Base-by-base conservation (phyloP, 2,888 invertebrate species). In the Mythimna vitellina region DNA sequence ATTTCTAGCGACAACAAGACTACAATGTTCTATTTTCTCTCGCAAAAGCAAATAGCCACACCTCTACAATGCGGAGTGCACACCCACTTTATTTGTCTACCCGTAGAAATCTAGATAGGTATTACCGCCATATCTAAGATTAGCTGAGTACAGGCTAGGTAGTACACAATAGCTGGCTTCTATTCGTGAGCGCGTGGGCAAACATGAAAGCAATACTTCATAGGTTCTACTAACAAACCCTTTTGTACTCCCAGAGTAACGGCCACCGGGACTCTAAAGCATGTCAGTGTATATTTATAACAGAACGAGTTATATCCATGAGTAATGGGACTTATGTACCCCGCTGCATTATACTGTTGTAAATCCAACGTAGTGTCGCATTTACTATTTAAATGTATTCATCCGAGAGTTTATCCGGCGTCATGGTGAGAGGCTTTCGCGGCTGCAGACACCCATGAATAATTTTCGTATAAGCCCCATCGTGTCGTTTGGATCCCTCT, bases 321-420 rank as follows among this genome's bases (percentile, higher is more conserved):
- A 94, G 93, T 94, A 94, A 95, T 95, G 93, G 90, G 89, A 92
- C 91, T 94, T 94, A 94, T 93, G 93, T 94, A 92, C 90, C 89
- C 89, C 85, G 90, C 90, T 91, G 92, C 94, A 95, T 95, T 95
- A 95, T 93, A 91, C 92, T 89, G 89, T 90, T 92, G 90, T 96
- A 96, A 95, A 96, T 95, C 94, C 93, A 91, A 90, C 83, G 88
- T 90, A 92, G 93, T 94, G 94, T 93, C 94, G 92, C 94, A 90
- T 94, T 96, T 94, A 94, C 95, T 96, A 96, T 95, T 96, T 95
- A 96, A 96, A 96, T 96, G 95, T 96, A 96, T 95, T 96, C 96
- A 95, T 96, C 94, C 92, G 89, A 86, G 89, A 93, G 93, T 92
- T 94, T 94, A 94, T 93, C 93, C 94, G 91, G 92, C 95, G 94